phyloP scores from a whole-genome alignment of 2,888 invertebrate genomes.

The Platynereis dumerilii region DNA sequence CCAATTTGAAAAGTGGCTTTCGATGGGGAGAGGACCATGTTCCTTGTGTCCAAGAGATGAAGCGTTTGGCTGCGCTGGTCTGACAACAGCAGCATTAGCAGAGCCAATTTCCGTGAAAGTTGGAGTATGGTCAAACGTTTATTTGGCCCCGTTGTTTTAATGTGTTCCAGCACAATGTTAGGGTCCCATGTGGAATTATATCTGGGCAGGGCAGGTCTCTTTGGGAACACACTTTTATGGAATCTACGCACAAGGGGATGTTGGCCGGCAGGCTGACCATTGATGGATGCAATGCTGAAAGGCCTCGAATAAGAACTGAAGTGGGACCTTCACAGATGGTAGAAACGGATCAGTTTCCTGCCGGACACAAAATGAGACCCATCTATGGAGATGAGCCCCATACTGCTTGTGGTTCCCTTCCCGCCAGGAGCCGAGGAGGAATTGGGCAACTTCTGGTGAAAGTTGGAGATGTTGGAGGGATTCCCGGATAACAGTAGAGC shows the following conservation, averaged over 20 bases:
- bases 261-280: background rate
- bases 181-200: background rate
- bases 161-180: background rate
- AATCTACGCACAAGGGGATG: background rate
- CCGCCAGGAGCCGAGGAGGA: slow-evolving; percentile 22
- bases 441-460: background rate
- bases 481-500: background rate
- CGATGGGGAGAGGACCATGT: too few relatives aligned
- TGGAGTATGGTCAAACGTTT: background rate
- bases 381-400: slow-evolving; percentile 23
- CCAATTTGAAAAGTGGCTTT: too few relatives aligned
- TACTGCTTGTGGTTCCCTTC: slow-evolving; percentile 27
- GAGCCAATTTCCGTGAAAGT: background rate
- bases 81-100: background rate
- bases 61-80: background rate
- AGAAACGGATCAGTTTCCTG: background rate
- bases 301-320: slow-evolving; percentile 21
- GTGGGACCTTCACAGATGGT: background rate
- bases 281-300: slow-evolving; percentile 10
- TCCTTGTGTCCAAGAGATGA: too few relatives aligned
- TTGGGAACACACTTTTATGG: background rate
- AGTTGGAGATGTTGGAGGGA: background rate
- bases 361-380: slow-evolving; percentile 26
- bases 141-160: background rate
- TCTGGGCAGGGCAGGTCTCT: background rate